A percentile compares a stretch with the other conserved stretches of the same genome.
Evolutionary conservation across 2,888 invertebrate species (phyloP).

Genomic region (Agrochola circellaris): DNA sequence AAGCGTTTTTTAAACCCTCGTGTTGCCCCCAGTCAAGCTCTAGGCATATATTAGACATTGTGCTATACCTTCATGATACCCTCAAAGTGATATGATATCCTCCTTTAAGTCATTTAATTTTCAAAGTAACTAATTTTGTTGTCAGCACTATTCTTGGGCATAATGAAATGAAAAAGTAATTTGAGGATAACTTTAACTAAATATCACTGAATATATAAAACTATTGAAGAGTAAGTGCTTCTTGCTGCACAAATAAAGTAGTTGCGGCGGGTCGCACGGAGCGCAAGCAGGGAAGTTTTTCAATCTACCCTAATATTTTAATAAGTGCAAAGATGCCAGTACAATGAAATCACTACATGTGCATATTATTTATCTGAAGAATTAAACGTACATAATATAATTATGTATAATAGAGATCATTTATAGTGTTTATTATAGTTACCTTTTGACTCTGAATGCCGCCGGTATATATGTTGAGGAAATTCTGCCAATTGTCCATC

Average conservation of each 20-base stretch:
- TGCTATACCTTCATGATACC: background rate
- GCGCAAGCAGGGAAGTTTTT: background rate
- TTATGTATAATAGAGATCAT: background rate
- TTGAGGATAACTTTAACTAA: background rate
- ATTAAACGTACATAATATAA: background rate
- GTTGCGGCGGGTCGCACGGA: background rate
- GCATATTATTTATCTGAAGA: background rate
- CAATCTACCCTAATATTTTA: background rate
- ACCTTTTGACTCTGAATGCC: background rate
- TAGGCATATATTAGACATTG: background rate
- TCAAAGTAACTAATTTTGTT: background rate
- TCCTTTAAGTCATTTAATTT: background rate
- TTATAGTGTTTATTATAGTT: background rate
- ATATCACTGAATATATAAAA: background rate
- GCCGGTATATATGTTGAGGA: background rate
- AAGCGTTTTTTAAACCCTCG: background rate
- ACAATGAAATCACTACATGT: background rate
- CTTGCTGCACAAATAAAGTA: background rate
- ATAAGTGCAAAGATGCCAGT: background rate
- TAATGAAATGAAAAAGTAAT: background rate
- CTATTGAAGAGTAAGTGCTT: background rate
- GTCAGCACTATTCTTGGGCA: background rate
- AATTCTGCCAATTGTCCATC: constrained; percentile 1
- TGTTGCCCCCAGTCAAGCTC: background rate
- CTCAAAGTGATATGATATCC: background rate